Conservation (phyloP, 2,113 vertebrate species). For the Myodes glareolus region DNA sequence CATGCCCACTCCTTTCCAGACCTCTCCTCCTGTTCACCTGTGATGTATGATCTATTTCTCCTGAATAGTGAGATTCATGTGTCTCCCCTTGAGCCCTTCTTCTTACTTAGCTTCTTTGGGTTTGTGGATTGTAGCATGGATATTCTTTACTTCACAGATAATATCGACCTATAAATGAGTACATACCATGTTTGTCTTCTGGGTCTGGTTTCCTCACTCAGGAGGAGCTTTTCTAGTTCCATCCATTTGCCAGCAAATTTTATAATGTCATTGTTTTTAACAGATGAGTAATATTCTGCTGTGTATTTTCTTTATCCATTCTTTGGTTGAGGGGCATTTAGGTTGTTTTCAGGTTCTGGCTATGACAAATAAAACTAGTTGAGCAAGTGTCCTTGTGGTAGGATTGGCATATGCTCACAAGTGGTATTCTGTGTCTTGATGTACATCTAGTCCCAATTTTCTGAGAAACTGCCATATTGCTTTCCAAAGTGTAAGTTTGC, state of each 20-base stretch:
- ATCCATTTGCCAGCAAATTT: no score
- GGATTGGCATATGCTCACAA: not conserved
- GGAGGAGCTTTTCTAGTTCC: no score
- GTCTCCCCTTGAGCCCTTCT: not conserved
- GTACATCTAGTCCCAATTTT: not conserved
- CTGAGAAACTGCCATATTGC: not conserved
- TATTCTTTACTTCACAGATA: not conserved
- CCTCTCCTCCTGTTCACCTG: not conserved
- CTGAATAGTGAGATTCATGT: not conserved
- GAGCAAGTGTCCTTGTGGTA: not conserved
- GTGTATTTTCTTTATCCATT: no score
- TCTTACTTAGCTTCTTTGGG: not conserved
- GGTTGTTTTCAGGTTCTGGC: not conserved
- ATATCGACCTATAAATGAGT: no score
- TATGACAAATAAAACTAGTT: not conserved
- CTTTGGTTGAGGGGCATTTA: not conserved
- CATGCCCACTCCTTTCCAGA: not conserved
- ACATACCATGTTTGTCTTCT: no score
- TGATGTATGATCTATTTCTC: not conserved
- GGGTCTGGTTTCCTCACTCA: no score
- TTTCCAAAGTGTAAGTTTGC: no score
- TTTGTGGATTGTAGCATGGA: not conserved
- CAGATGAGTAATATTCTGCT: no score
- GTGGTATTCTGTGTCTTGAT: not conserved
- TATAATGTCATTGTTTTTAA: no score